Percentiles rank a stretch among this genome's conserved stretches.
Evolutionary conservation across 64 coral and sea anemone genomes (phyloP).

Genomic region (Trachythela sp.): DNA sequence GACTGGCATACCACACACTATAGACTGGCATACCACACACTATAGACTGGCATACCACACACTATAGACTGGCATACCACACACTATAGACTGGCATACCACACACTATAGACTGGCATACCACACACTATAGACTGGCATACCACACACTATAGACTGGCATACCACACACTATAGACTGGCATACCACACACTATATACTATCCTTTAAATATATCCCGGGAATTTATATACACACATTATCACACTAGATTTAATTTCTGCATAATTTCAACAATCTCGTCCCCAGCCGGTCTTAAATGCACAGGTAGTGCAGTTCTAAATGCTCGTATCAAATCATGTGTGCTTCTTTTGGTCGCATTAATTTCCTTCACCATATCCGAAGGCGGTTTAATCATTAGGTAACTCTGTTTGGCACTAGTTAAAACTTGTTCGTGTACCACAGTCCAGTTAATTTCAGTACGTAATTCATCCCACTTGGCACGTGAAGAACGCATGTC

Average conservation of each 20-base stretch:
- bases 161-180: no score
- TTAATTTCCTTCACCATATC: constrained; percentile 59
- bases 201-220: no score
- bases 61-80: no score
- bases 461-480: constrained; percentile 47
- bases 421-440: constrained; percentile 57
- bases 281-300: constrained; percentile 35
- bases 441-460: constrained; percentile 40
- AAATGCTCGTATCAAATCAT: constrained; percentile 49
- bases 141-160: no score
- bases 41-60: no score
- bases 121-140: no score
- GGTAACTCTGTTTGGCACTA: constrained; percentile 52
- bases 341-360: constrained; percentile 26
- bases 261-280: constrained; percentile 42
- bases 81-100: no score
- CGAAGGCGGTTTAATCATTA: constrained; percentile 55
- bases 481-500: constrained; percentile 29
- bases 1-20: no score
- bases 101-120: no score
- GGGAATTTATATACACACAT: no score
- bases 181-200: no score
- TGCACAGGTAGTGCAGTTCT: constrained; percentile 49
- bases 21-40: no score
- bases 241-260: constrained; percentile 28